Percentiles rank a stretch among this genome's conserved stretches.
Conservation (phyloP, 2,113 vertebrate species). For the Caracal caracal region DNA sequence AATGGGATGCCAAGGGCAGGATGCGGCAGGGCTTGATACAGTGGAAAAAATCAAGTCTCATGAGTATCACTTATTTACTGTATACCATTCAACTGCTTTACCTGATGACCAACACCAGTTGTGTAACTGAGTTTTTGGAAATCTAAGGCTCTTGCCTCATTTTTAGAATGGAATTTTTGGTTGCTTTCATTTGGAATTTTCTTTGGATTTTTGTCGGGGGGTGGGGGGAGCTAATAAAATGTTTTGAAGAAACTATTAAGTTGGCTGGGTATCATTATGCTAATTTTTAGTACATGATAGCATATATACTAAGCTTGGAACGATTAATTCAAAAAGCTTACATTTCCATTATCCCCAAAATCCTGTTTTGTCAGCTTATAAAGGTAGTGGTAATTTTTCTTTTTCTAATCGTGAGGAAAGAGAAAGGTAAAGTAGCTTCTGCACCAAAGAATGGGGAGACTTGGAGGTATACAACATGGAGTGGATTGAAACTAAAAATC, state of each 20-base stretch:
- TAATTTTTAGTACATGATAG: neutral
- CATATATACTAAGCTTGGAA: neutral
- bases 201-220: neutral
- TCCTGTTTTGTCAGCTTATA: neutral
- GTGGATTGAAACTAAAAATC: neutral
- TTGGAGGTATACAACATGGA: neutral
- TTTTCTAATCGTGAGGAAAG: neutral
- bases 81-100: neutral
- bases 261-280: neutral
- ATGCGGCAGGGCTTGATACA: neutral
- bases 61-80: neutral
- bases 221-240: neutral
- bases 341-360: neutral
- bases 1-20: neutral
- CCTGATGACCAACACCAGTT: neutral
- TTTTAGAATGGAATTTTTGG: neutral
- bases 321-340: slow-evolving; percentile 2
- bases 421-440: neutral
- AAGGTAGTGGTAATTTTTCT: neutral
- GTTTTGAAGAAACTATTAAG: neutral
- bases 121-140: neutral
- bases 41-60: neutral
- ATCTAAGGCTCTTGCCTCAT: neutral
- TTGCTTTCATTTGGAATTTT: neutral
- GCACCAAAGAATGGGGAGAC: neutral